Conservation (phyloP, 2,113 vertebrate genomes). For the Amphilophus citrinellus region DNA sequence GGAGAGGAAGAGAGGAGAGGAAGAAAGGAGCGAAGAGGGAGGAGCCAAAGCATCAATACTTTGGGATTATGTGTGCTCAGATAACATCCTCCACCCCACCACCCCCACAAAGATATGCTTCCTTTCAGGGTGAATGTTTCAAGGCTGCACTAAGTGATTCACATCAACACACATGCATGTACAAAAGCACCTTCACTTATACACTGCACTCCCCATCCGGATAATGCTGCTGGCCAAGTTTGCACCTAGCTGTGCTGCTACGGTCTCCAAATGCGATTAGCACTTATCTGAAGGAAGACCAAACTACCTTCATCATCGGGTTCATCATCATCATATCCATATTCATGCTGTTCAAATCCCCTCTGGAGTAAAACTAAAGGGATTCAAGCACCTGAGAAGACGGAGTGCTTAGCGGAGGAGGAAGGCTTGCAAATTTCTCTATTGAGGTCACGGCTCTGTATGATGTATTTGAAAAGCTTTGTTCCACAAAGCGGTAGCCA, state of each 20-base stretch:
- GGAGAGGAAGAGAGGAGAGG: slow-evolving; percentile 25
- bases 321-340: slow-evolving; percentile 75
- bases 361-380: slow-evolving; percentile 70
- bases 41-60: slow-evolving; percentile 76
- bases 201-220: slow-evolving; percentile 40
- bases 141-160: slow-evolving; percentile 48
- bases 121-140: slow-evolving; percentile 59
- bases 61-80: slow-evolving; percentile 77
- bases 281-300: slow-evolving; percentile 75
- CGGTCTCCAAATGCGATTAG: slow-evolving; percentile 76
- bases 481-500: slow-evolving; percentile 31
- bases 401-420: slow-evolving; percentile 40
- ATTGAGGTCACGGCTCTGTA: slow-evolving; percentile 67
- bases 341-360: slow-evolving; percentile 76
- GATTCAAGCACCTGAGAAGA: slow-evolving; percentile 73
- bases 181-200: slow-evolving; percentile 52
- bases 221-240: slow-evolving; percentile 71
- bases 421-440: slow-evolving; percentile 60
- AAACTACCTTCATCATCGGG: slow-evolving; percentile 74
- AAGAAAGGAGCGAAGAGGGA: slow-evolving; percentile 49
- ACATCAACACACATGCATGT: slow-evolving; percentile 38
- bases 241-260: slow-evolving; percentile 71
- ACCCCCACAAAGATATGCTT: slow-evolving; percentile 60
- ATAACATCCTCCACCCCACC: slow-evolving; percentile 71
- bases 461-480: slow-evolving; percentile 50